These are phyloP conservation scores for Salticus scenicus DNA, from an alignment of 2,888 invertebrate species.

Conservation along the genomic window DNA sequence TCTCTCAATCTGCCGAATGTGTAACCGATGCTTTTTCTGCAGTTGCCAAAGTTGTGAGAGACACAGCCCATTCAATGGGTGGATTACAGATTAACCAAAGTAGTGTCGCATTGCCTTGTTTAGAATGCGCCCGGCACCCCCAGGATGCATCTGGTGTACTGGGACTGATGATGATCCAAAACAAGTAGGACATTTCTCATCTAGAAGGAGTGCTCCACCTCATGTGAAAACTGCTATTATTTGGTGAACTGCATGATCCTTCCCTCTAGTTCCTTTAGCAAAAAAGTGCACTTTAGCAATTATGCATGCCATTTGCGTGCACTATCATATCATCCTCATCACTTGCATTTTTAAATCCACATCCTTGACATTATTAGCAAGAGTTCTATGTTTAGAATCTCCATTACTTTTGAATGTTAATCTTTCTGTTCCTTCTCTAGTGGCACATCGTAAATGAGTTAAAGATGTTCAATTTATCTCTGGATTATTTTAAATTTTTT, in stretches of 20 bases:
- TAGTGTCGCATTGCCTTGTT: constrained; percentile 51
- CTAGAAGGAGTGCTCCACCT: constrained; percentile 38
- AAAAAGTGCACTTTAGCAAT: too few species aligned
- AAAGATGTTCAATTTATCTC: too few species aligned
- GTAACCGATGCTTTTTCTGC: constrained; percentile 58
- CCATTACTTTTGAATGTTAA: too few species aligned
- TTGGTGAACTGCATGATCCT: not conserved
- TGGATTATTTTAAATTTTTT: too few species aligned
- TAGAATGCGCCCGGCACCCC: constrained; percentile 60
- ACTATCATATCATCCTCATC: too few species aligned
- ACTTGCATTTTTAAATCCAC: too few species aligned
- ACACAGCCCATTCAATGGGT: constrained; percentile 68
- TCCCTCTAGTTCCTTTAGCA: not conserved
- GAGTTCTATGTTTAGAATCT: too few species aligned
- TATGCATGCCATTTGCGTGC: too few species aligned
- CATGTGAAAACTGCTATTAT: constrained; percentile 2
- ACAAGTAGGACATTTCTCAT: constrained; percentile 66
- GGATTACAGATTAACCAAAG: constrained; percentile 68
- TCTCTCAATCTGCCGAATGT: constrained; percentile 15
- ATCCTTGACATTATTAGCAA: too few species aligned
- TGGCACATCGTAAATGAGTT: too few species aligned
- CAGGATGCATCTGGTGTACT: constrained; percentile 63
- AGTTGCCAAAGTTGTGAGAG: constrained; percentile 65
- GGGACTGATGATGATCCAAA: constrained; percentile 62
- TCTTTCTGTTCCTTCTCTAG: too few species aligned